phyloP scores from a whole-genome alignment of 2,113 vertebrate species.

The Oenanthe melanoleuca region DNA sequence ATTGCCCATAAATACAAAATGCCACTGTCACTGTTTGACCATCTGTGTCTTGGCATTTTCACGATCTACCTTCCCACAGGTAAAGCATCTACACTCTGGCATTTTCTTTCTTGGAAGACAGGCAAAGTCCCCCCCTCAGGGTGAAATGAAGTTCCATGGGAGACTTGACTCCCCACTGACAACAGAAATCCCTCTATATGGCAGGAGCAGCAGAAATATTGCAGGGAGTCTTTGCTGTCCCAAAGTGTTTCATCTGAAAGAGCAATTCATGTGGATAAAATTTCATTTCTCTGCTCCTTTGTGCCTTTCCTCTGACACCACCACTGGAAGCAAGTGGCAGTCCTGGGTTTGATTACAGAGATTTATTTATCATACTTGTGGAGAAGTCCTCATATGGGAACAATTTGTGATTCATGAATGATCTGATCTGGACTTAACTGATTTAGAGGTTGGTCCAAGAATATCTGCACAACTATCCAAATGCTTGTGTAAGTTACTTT shows the following conservation, averaged over 20 bases:
- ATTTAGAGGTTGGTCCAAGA: neutral
- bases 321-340: neutral
- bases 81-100: neutral
- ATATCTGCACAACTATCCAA: neutral
- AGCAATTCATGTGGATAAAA: neutral
- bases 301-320: neutral
- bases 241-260: neutral
- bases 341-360: conserved; percentile 18
- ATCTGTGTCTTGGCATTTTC: neutral
- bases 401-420: conserved; percentile 1
- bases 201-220: neutral
- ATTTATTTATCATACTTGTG: neutral
- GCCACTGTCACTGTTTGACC: neutral
- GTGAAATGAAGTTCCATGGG: neutral
- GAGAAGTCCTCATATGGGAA: conserved; percentile 13
- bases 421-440: neutral
- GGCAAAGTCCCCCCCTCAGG: neutral
- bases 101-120: neutral
- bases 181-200: neutral
- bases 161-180: neutral
- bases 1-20: neutral
- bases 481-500: neutral
- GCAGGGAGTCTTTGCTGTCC: neutral
- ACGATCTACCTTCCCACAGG: neutral
- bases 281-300: neutral